These are phyloP conservation scores for Eremobia ochroleuca DNA, from an alignment of 2,888 invertebrate species.

Conservation along the genomic window DNA sequence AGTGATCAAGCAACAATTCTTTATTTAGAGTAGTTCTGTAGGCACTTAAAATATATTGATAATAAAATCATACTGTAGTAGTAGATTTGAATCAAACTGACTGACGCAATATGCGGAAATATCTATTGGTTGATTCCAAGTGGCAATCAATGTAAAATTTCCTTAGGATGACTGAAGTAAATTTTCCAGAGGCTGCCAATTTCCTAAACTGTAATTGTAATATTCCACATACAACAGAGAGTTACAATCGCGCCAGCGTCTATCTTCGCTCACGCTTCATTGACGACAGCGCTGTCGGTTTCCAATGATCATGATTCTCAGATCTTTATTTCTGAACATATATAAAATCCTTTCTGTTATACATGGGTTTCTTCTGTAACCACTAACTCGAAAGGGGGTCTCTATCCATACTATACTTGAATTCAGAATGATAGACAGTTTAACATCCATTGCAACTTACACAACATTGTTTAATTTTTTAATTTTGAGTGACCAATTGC, in stretches of 20 bases:
- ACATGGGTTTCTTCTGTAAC: conserved; percentile 27
- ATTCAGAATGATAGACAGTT: conserved; percentile 43
- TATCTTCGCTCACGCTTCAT: not conserved
- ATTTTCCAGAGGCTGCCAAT: not conserved
- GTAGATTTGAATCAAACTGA: not conserved
- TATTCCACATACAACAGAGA: not conserved
- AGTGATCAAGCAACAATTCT: conserved; percentile 1
- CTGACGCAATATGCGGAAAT: not conserved
- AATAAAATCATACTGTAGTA: not conserved
- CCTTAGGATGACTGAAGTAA: not conserved
- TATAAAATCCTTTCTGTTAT: conserved; percentile 1
- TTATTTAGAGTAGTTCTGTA: not conserved
- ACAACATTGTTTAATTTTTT: not conserved
- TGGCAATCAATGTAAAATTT: conserved; percentile 3
- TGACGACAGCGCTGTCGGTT: not conserved
- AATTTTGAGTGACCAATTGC: not conserved
- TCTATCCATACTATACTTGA: conserved; percentile 54
- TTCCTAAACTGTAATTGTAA: not conserved
- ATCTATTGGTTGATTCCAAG: conserved; percentile 18
- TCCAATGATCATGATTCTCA: conserved; percentile 5
- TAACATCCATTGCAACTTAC: not conserved
- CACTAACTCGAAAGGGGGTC: conserved; percentile 39
- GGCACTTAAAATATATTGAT: not conserved
- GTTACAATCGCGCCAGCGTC: not conserved
- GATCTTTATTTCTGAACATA: conserved; percentile 13